Base-by-base conservation (phyloP, 2,888 invertebrate genomes). In the Eupithecia abbreviata region DNA sequence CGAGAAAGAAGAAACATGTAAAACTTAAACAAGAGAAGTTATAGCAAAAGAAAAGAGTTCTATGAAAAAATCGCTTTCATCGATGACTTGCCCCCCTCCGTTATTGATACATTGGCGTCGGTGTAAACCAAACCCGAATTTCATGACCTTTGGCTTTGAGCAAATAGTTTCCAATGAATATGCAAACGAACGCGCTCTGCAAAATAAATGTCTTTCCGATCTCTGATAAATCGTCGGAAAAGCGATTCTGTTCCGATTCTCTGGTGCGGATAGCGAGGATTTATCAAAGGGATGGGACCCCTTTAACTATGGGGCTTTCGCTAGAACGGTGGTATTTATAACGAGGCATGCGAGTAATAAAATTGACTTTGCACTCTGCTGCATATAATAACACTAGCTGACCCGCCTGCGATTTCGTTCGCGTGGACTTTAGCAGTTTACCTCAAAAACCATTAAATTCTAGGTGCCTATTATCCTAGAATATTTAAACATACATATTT, bases 61-160 rank as follows among this genome's bases (percentile, higher is more conserved):
- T n/a, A n/a, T n/a, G n/a, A 45, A 7, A 7, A 47, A 58, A 58
- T 18, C 58, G 62, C 62, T 42, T 5, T 13, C 6, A 4, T 42
- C 15, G 2, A 42, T 71, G 12, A 75, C 73, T 78, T 77, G 51
- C 6, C 15, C 0, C 71, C 80, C 47, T 49, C 30, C 71, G 65
- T 76, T 81, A 83, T 83, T 79, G 82, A 83, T 82, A 81, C 78
- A 81, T 83, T 71, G 66, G 62, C 58, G 67, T 41, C 15, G 67
- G 69, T 72, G 68, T 77, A 78, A 80, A 80, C 74, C 80, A 43
- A 67, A 66, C 75, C 81, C 71, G 76, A 77, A 76, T 76, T 75
- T 80, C 75, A 72, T 68, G 75, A 70, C 73, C 73, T 66, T n/a
- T 72, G 73, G 69, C 71, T 75, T 74, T 66, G 67, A 71, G 80